phyloP scores from a whole-genome alignment of 2,797 vertebrate species.

The Notoglanidium macrostoma region DNA sequence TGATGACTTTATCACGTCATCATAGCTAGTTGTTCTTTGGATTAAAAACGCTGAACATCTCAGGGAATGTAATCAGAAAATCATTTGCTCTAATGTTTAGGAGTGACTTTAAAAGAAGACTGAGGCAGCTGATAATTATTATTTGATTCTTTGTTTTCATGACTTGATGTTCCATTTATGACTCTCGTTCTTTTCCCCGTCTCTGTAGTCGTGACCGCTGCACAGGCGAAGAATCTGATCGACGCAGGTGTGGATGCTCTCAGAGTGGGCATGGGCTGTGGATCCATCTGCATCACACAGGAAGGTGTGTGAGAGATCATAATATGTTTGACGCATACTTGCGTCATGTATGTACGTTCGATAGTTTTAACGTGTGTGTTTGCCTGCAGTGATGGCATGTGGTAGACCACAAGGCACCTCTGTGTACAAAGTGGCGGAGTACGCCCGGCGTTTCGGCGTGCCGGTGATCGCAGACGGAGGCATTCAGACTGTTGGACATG shows the following conservation, averaged over 20 bases:
- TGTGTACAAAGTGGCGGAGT: constrained; percentile 93
- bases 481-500: constrained; percentile 91
- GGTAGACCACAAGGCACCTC: constrained; percentile 91
- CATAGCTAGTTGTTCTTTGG: background rate
- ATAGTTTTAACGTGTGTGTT: background rate
- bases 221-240: constrained; percentile 93
- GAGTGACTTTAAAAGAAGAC: background rate
- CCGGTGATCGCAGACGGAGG: constrained; percentile 91
- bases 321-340: background rate
- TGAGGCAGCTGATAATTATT: background rate
- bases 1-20: background rate
- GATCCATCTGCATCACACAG: constrained; percentile 94
- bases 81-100: background rate
- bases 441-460: constrained; percentile 89
- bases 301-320: constrained; percentile 78
- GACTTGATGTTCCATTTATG: background rate
- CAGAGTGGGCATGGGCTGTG: constrained; percentile 92
- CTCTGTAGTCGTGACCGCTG: constrained; percentile 88
- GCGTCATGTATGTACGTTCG: background rate
- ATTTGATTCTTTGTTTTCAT: background rate
- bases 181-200: background rate
- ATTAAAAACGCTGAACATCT: background rate
- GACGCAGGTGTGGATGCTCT: constrained; percentile 91
- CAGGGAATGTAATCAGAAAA: background rate
- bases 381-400: constrained; percentile 85